phyloP scores from a whole-genome alignment of 2,797 vertebrate genomes.

The Protonibea diacanthus region DNA sequence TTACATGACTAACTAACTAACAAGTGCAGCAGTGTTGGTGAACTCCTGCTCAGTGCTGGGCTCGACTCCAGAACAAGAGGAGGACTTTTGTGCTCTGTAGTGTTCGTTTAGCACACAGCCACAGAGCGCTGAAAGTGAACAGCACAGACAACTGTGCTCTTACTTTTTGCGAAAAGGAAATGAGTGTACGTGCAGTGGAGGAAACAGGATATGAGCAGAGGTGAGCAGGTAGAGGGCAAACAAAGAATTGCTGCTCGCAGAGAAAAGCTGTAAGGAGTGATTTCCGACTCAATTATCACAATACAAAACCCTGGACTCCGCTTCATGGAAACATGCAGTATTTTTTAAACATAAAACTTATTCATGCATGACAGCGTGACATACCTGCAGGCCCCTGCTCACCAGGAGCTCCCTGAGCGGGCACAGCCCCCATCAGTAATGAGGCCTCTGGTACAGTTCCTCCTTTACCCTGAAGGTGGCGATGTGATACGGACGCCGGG shows the following conservation, averaged over 20 bases:
- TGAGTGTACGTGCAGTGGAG: constrained; percentile 44
- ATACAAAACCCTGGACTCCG: constrained; percentile 27
- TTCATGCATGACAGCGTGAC: constrained; percentile 1
- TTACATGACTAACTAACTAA: constrained; percentile 28
- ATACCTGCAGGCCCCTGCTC: constrained; percentile 83
- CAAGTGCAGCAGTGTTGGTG: constrained; percentile 40
- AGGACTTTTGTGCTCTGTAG: constrained; percentile 46
- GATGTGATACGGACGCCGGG: constrained; percentile 69
- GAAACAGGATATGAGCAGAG: constrained; percentile 64
- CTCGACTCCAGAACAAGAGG: constrained; percentile 56
- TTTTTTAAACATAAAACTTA: not conserved
- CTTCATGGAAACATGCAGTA: constrained; percentile 18
- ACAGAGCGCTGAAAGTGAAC: constrained; percentile 54
- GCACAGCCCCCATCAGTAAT: constrained; percentile 84
- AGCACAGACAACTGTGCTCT: constrained; percentile 43
- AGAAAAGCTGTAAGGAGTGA: constrained; percentile 47
- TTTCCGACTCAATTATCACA: constrained; percentile 54
- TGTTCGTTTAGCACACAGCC: constrained; percentile 56
- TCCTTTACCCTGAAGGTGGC: constrained; percentile 66
- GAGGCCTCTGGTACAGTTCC: constrained; percentile 65
- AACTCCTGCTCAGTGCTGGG: constrained; percentile 53
- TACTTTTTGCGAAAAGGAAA: constrained; percentile 57
- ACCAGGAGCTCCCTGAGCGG: constrained; percentile 87
- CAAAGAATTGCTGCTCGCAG: constrained; percentile 28
- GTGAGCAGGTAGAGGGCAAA: constrained; percentile 60